Percentiles rank a stretch among this genome's conserved stretches.
Conservation (phyloP, 2,888 invertebrate species). For the Dichetophora obliterata region DNA sequence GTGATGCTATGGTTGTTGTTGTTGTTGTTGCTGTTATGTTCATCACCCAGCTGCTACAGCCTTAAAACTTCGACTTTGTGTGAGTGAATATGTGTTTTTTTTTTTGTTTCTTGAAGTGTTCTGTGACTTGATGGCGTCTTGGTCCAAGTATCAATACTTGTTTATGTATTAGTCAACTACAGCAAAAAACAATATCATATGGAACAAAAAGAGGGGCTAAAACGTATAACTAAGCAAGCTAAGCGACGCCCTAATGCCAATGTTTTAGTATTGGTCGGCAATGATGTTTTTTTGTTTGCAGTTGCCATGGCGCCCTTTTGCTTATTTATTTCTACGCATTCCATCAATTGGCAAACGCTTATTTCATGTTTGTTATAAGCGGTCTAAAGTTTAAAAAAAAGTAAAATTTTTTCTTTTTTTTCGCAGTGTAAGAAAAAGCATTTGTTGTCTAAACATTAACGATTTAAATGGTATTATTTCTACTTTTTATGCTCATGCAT, state of each 20-base stretch:
- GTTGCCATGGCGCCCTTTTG: neutral
- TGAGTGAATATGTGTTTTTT: neutral
- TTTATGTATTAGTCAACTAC: neutral
- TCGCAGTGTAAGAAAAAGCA: neutral
- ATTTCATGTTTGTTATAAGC: neutral
- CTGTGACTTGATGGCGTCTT: neutral
- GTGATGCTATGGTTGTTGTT: neutral
- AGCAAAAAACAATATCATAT: neutral
- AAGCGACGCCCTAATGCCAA: constrained; percentile 30
- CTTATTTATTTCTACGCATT: neutral
- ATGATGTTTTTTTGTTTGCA: constrained; percentile 1
- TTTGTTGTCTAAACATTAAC: neutral
- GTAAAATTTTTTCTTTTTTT: neutral
- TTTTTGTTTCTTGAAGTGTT: neutral
- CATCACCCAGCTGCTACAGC: neutral
- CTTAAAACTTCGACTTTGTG: neutral
- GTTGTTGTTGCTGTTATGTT: neutral
- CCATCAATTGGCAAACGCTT: neutral
- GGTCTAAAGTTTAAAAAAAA: neutral
- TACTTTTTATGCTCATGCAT: neutral
- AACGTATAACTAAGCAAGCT: neutral
- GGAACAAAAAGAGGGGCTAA: neutral
- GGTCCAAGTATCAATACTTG: neutral
- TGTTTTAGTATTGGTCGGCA: constrained; percentile 21
- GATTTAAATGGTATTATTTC: neutral